Conservation (phyloP, 92 coral and sea anemone species). For the Umimayanthus kanabou region DNA sequence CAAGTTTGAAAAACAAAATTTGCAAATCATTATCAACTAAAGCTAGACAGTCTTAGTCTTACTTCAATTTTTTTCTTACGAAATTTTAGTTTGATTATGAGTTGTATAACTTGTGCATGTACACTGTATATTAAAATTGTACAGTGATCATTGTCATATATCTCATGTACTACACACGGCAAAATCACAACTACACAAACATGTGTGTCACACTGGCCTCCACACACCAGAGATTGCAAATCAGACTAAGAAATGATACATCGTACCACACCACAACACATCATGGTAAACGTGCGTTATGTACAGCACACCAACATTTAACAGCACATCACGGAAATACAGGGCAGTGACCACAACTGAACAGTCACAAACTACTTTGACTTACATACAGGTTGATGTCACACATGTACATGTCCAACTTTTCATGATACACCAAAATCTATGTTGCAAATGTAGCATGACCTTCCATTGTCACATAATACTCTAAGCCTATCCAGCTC, state of each 20-base stretch:
- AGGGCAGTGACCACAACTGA: not conserved
- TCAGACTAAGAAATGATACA: not conserved
- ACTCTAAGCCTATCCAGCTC: slow-evolving; percentile 25
- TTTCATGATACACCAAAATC: not conserved
- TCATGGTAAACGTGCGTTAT: not conserved
- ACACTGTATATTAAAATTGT: no score
- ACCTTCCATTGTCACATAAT: slow-evolving; percentile 10
- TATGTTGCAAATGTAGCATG: slow-evolving; percentile 24
- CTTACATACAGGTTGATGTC: not conserved
- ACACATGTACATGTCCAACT: not conserved
- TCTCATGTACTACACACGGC: not conserved
- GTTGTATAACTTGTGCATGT: not conserved
- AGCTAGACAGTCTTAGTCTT: no score
- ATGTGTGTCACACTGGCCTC: not conserved
- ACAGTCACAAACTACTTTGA: not conserved
- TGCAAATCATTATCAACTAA: no score
- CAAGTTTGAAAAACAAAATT: no score
- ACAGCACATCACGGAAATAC: not conserved
- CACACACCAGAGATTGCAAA: not conserved
- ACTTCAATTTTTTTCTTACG: no score
- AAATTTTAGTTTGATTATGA: no score
- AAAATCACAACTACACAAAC: not conserved
- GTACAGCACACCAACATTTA: no score
- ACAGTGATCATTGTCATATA: not conserved
- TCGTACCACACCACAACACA: not conserved